phyloP scores from a whole-genome alignment of 2,113 vertebrate genomes.

The Antidorcas marsupialis region DNA sequence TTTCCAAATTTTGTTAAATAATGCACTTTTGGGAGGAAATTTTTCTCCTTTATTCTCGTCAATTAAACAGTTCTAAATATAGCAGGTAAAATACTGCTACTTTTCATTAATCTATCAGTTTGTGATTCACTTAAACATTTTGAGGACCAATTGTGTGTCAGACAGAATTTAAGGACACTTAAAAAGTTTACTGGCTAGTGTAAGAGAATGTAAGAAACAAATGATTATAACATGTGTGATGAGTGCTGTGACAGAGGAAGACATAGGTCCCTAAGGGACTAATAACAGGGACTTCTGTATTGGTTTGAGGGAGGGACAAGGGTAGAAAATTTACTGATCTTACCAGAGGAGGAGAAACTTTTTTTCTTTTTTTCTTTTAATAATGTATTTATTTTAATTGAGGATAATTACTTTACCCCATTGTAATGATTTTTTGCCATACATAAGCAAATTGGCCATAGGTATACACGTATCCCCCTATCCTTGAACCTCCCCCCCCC shows the following conservation, averaged over 20 bases:
- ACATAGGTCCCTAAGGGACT: not conserved
- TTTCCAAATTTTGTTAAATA: conserved; percentile 18
- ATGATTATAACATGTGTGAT: not conserved
- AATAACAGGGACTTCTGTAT: no score
- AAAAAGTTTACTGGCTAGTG: not conserved
- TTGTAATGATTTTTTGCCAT: not conserved
- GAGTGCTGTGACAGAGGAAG: not conserved
- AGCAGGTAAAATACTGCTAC: not conserved
- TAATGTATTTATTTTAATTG: not conserved
- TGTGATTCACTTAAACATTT: conserved; percentile 30
- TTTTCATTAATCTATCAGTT: conserved; percentile 24
- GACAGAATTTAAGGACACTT: not conserved
- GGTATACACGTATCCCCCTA: not conserved
- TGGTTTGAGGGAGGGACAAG: not conserved
- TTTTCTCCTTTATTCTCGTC: not conserved
- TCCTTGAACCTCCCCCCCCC: fast-evolving
- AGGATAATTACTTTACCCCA: not conserved
- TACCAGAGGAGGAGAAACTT: not conserved
- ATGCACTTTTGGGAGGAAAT: not conserved
- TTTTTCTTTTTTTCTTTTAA: not conserved
- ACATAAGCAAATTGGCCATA: not conserved
- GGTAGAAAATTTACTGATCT: not conserved
- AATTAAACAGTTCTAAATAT: not conserved
- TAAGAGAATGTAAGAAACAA: not conserved
- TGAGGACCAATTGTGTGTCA: not conserved